Evolutionary conservation across 2,113 vertebrate genomes (phyloP), one percentile per base, ranked within the genome.

Genomic region (Passerina amoena): DNA sequence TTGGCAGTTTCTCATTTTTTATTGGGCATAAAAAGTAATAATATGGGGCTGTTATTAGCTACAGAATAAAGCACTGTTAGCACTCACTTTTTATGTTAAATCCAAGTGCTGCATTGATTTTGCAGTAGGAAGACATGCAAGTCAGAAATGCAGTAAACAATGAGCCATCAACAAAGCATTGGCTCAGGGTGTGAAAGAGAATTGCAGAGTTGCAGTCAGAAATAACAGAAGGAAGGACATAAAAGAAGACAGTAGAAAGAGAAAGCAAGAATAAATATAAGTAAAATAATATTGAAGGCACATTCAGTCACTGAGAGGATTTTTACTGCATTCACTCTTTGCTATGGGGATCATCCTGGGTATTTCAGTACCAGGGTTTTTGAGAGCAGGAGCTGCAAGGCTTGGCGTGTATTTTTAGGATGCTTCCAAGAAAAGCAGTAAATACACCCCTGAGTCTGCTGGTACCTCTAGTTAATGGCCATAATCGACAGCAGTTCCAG

Each of bases 21-120:
- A 85, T 48, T 65, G 3, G 16, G 5, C n/a, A 59, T 92, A 83
- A 84, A 87, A 79, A 54, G 28, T 61, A 66, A 50, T 63, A 76
- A 69, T 57, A 38, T 14, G n/a, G 12, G 37, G 9, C 38, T 77
- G 38, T 51, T 95, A 66, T 31, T 87, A 95, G 60, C 47, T 63
- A 66, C 70, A 80, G 86, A 91, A 82, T 75, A 70, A 93, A 87
- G 47, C 60, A 40, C 30, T 61, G 30, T 73, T 80, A 73, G 54
- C 70, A 65, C 54, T 95, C 42, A 9, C 9, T 27, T 95, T 87
- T 77, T 91, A 85, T 92, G 92, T 82, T 82, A 79, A 96, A 90
- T 64, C 42, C 30, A 2, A 94, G 44, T 50, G 20, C 30, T 50
- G 3, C 28, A 94, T 91, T 82, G 95, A 91, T 94, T 97, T 96